Base-by-base conservation (phyloP, 1,140 invertebrate species). In the Drosophila micromelanica region DNA sequence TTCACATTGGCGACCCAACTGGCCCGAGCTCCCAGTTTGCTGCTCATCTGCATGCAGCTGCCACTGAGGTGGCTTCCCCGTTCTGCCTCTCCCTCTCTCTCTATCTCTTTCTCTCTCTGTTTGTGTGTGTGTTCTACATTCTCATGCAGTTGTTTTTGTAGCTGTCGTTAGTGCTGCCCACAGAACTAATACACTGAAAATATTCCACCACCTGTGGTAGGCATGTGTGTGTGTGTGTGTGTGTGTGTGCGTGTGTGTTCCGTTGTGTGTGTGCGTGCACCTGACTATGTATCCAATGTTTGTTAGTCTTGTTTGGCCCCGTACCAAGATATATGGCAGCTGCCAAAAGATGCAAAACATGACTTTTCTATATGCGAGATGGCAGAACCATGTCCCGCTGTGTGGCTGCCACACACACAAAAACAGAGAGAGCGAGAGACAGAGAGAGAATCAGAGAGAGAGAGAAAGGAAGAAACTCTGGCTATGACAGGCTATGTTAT, bases 321-420 rank as follows among this genome's bases (percentile, higher is more conserved):
- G 30, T 65, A 87, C 82, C 42, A 86, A 87, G 82, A 86, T 86
- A 86, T 86, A 86, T 86, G 82, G 82, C 82, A 87, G 71, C 75
- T 87, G 82, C 78, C 82, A 82, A 78, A 82, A 73, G 76, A 86
- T 87, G 82, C 82, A 87, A 68, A 86, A 86, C 82, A 86, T 86
- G 82, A 65, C 75, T 76, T 78, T 78, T 63, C 71, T 63, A 63
- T 78, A 67, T 67, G 65, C 20, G 49, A 42, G 55, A 38, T 59
- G 56, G 70, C 64, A 55, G 40, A 43, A 56, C 12, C 71, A 57
- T 61, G 49, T 62, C 65, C 71, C 51, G 43, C 56, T 73, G 65
- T 69, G 64, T 8, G 64, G 15, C 35, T 27, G 35, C 23, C 42
- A 6, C 1, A 32, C 27, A 55, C 9, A 38, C 1, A 38, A 11